Percentiles rank a stretch among this genome's conserved stretches.
Evolutionary conservation across 1,140 invertebrate species (phyloP).

Genomic region (Drosophila ananassae): DNA sequence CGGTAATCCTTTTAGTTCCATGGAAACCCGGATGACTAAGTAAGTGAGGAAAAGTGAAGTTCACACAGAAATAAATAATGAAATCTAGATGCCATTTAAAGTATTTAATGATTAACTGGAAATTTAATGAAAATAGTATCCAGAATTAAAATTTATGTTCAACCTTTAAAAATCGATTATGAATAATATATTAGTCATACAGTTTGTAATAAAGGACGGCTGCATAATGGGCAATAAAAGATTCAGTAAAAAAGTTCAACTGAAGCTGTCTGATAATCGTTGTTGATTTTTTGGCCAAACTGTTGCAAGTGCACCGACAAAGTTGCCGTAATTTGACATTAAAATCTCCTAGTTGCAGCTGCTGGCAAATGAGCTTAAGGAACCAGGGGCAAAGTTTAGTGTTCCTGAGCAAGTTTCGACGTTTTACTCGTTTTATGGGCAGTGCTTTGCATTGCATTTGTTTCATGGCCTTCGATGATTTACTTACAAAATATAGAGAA

Average conservation of each 20-base stretch:
- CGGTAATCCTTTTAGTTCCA: background rate
- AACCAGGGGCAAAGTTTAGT: background rate
- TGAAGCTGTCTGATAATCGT: slow-evolving; percentile 11
- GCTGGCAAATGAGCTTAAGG: slow-evolving; percentile 20
- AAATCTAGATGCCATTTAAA: too few relatives aligned
- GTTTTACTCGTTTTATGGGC: slow-evolving; percentile 21
- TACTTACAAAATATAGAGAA: background rate
- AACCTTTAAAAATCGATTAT: background rate
- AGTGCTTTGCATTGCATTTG: slow-evolving; percentile 18
- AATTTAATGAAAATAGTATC: too few relatives aligned
- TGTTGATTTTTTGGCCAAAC: slow-evolving; percentile 20
- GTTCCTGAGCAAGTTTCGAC: slow-evolving; percentile 5
- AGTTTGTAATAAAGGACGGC: background rate
- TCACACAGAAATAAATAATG: too few relatives aligned
- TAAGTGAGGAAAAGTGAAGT: background rate
- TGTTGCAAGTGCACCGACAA: slow-evolving; percentile 45
- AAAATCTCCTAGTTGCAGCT: slow-evolving; percentile 39
- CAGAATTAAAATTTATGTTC: background rate
- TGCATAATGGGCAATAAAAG: slow-evolving; percentile 15
- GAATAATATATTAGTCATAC: background rate
- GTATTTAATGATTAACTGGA: too few relatives aligned
- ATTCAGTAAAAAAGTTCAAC: slow-evolving; percentile 18
- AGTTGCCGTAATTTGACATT: slow-evolving; percentile 57
- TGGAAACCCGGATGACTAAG: background rate
- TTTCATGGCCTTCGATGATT: slow-evolving; percentile 34